phyloP scores from a whole-genome alignment of 1,140 invertebrate species.

The Atopsyche davidsoni region DNA sequence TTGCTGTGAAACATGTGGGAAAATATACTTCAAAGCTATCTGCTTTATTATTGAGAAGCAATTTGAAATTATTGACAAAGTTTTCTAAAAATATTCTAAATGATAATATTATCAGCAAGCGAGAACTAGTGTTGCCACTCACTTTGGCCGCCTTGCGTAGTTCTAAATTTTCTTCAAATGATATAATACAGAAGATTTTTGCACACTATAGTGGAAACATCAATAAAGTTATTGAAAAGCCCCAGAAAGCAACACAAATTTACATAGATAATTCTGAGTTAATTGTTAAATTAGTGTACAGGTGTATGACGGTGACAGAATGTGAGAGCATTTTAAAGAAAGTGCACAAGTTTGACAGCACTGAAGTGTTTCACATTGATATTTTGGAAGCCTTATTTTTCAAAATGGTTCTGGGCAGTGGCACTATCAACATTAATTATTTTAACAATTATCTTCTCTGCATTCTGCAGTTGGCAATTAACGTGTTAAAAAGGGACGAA shows the following conservation, averaged over 20 bases:
- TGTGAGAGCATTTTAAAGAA: constrained; percentile 50
- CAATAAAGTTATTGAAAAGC: constrained; percentile 55
- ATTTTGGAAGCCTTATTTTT: constrained; percentile 49
- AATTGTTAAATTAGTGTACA: constrained; percentile 47
- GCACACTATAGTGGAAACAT: constrained; percentile 53
- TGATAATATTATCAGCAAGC: constrained; percentile 42
- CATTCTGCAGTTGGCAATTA: constrained; percentile 48
- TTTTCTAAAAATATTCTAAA: constrained; percentile 43
- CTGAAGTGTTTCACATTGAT: constrained; percentile 50
- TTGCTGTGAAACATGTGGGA: constrained; percentile 39
- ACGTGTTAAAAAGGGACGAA: constrained; percentile 50
- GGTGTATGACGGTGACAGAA: constrained; percentile 51
- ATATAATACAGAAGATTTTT: constrained; percentile 46
- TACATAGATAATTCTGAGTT: constrained; percentile 48
- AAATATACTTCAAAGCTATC: constrained; percentile 49
- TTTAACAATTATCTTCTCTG: constrained; percentile 50
- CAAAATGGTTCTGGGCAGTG: constrained; percentile 39
- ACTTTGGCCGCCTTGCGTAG: constrained; percentile 44
- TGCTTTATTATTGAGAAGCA: constrained; percentile 44
- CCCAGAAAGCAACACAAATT: constrained; percentile 57
- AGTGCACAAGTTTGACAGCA: constrained; percentile 52
- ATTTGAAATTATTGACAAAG: constrained; percentile 39
- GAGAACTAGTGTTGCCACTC: constrained; percentile 54
- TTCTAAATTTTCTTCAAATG: constrained; percentile 36
- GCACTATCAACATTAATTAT: constrained; percentile 36